A percentile compares a stretch with the other conserved stretches of the same genome.
phyloP scores from a whole-genome alignment of 2,797 vertebrate species.

The Numenius phaeopus region DNA sequence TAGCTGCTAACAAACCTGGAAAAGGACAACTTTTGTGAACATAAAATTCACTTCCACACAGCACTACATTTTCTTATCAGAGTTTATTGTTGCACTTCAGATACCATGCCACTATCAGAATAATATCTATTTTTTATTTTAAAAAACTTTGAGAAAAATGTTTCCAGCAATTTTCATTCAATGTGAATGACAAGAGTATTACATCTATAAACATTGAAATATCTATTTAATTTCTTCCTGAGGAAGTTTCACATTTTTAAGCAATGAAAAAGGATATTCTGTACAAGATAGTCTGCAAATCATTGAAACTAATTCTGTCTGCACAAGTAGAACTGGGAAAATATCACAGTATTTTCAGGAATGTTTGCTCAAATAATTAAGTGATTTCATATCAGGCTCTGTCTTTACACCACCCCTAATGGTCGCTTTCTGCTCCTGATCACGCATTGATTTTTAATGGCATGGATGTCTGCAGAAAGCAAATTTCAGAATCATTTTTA shows the following conservation, averaged over 20 bases:
- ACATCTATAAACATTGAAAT: constrained; percentile 81
- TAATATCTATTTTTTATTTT: constrained; percentile 74
- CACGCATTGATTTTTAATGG: background rate
- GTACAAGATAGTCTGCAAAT: constrained; percentile 72
- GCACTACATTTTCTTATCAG: constrained; percentile 72
- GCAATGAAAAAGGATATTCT: constrained; percentile 73
- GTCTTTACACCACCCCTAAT: background rate
- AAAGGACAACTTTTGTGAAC: constrained; percentile 26
- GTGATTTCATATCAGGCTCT: background rate
- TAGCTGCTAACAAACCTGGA: constrained; percentile 15
- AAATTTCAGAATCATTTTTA: background rate
- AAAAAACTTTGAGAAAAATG: constrained; percentile 77
- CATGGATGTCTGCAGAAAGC: background rate
- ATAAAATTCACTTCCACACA: constrained; percentile 41
- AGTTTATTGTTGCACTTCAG: constrained; percentile 81
- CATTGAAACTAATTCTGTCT: constrained; percentile 34
- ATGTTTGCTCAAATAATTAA: constrained; percentile 18
- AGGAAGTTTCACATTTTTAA: constrained; percentile 80
- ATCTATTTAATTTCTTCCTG: constrained; percentile 80
- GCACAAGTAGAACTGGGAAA: constrained; percentile 51
- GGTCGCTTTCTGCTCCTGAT: background rate
- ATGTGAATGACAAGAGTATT: constrained; percentile 83
- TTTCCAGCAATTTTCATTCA: constrained; percentile 83
- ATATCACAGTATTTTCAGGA: constrained; percentile 55
- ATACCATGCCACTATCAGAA: constrained; percentile 80